Evolutionary conservation across 2,113 vertebrate genomes (phyloP).

Genomic region (Fregetta grallaria): DNA sequence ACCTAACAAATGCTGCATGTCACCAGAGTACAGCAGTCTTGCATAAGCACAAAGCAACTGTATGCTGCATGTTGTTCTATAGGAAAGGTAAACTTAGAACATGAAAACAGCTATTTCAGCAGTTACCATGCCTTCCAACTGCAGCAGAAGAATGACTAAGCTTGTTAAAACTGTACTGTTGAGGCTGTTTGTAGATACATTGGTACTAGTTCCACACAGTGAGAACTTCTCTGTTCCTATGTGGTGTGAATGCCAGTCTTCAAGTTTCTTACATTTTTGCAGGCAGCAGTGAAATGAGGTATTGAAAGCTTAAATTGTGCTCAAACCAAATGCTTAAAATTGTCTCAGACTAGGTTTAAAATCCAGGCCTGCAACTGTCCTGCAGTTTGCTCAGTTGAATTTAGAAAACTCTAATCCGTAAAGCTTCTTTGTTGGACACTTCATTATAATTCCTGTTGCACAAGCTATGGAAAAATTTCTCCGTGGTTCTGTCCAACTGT

Average conservation of each 20-base stretch:
- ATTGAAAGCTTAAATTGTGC: background rate
- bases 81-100: background rate
- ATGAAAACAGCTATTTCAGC: background rate
- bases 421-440: background rate
- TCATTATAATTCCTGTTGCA: background rate
- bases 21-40: background rate
- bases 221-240: background rate
- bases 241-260: background rate
- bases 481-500: background rate
- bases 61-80: background rate
- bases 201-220: background rate
- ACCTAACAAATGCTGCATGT: background rate
- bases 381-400: background rate
- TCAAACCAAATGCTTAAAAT: background rate
- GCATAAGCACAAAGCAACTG: background rate
- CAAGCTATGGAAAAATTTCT: background rate
- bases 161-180: background rate
- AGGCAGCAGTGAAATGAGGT: background rate
- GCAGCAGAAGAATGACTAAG: constrained; percentile 20
- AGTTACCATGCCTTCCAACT: background rate
- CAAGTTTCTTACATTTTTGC: background rate
- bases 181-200: background rate
- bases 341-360: background rate
- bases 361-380: background rate
- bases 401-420: background rate